A percentile compares a stretch with the other conserved stretches of the same genome.
These are phyloP conservation scores for Machaerirhynchus nigripectus DNA, from an alignment of 2,113 vertebrate species.

Conservation along the genomic window DNA sequence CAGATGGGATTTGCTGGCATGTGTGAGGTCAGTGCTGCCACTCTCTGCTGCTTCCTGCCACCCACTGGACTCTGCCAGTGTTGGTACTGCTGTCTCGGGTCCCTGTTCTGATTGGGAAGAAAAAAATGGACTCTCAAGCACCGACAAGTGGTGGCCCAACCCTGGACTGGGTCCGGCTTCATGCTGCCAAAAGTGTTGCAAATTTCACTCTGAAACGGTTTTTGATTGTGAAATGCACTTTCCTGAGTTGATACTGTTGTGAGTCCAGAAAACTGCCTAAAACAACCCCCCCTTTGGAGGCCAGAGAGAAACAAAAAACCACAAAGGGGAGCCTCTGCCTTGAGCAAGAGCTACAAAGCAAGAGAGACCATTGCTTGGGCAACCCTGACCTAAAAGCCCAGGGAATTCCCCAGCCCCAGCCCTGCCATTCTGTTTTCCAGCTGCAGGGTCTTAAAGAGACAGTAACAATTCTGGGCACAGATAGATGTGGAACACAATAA, in stretches of 20 bases:
- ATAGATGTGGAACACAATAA: neutral
- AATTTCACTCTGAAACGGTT: neutral
- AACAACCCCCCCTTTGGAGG: neutral
- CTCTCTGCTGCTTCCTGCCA: neutral
- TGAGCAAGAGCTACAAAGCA: neutral
- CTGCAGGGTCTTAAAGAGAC: neutral
- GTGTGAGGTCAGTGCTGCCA: neutral
- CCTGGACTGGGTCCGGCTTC: neutral
- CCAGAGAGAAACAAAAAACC: neutral
- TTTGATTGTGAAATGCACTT: neutral
- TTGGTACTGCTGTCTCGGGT: neutral
- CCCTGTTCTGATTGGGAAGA: neutral
- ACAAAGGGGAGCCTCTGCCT: neutral
- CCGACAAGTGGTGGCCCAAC: neutral
- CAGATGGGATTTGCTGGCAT: neutral
- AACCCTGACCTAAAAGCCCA: neutral
- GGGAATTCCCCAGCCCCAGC: neutral
- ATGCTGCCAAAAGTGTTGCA: neutral
- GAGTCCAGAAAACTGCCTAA: neutral
- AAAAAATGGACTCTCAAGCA: neutral
- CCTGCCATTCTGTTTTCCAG: neutral
- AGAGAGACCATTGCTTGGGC: neutral
- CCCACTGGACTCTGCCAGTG: neutral
- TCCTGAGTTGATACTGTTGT: neutral
- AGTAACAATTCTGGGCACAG: neutral